phyloP scores from a whole-genome alignment of 2,888 invertebrate genomes.

The Drepanosiphum platanoidis region DNA sequence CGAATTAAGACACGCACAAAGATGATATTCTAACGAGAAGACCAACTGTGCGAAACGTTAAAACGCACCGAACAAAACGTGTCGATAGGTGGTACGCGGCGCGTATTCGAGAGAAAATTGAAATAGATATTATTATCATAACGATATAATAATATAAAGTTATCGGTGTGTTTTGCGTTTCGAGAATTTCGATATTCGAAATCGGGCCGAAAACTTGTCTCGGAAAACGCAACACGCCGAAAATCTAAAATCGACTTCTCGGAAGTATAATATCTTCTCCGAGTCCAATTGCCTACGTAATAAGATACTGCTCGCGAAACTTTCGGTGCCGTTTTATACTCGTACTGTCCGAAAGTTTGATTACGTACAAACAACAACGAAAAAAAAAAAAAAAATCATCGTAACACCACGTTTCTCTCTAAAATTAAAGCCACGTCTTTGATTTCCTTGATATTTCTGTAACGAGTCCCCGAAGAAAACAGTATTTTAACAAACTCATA shows the following conservation, averaged over 20 bases:
- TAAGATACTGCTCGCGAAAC: not conserved
- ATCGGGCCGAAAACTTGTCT: too few relatives aligned
- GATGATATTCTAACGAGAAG: too few relatives aligned
- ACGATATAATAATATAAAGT: too few relatives aligned
- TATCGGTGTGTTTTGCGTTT: too few relatives aligned
- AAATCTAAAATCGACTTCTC: not conserved
- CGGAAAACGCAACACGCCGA: too few relatives aligned
- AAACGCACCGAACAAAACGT: not conserved
- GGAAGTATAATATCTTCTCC: not conserved
- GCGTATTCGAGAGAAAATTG: not conserved
- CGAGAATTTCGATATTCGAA: too few relatives aligned
- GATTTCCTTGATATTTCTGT: too few relatives aligned
- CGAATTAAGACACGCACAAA: too few relatives aligned
- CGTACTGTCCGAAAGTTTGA: not conserved
- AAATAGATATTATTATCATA: too few relatives aligned
- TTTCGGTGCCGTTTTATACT: not conserved
- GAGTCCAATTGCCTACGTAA: not conserved
- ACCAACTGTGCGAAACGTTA: not conserved
- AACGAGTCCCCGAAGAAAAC: too few relatives aligned
- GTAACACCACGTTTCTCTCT: not conserved
- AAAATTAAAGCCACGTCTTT: not conserved
- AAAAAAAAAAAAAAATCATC: not conserved
- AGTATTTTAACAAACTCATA: too few relatives aligned
- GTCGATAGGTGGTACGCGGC: not conserved
- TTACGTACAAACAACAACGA: too few relatives aligned